Base-by-base conservation (phyloP, 1,140 invertebrate genomes). In the Drosophila azteca region DNA sequence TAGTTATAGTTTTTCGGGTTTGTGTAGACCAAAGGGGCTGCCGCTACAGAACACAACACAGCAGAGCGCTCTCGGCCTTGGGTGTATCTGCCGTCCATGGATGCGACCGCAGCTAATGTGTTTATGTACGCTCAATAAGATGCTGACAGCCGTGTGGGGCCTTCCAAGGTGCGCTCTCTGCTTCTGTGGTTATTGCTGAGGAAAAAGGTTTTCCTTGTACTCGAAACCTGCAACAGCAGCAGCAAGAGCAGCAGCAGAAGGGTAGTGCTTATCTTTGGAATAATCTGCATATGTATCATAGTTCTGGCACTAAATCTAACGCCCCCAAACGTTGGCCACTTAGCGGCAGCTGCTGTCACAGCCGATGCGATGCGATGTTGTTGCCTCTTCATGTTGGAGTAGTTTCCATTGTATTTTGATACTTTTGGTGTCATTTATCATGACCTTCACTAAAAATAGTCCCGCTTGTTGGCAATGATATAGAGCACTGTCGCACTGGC, bases 381-480 rank as follows among this genome's bases (percentile, higher is more conserved):
- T 76, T 11, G 8, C 54, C 35, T 75, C 51, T 11, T 20, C 2
- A 20, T 20, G 50, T 72, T 53, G 20, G 43, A 9, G 29, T 57
- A 46, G 54, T 67, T 76, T 39, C 39, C 49, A 9, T 62, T 84
- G 81, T 78, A 85, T 81, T 87, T 78, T 82, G 74, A 85, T 85
- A 87, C 81, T 85, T 85, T 78, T 22, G 82, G 81, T 85, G 81
- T 85, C 81, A 87, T 85, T 82, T 85, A 81, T 87, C 81, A 85
- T 87, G 78, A 78, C 81, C 82, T 82, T 81, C 68, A 45, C 78
- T 79, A 82, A 83, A 82, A 83, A 83, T 79, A 82, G 49, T 60
- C 41, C n/a, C 20, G 52, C 54, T 74, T 52, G 53, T 46, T 26
- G 24, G 24, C 24, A 22, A 74, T 54, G 61, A 66, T 59, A 61